Conservation (phyloP, 2,888 invertebrate species). For the Ceriagrion tenellum region DNA sequence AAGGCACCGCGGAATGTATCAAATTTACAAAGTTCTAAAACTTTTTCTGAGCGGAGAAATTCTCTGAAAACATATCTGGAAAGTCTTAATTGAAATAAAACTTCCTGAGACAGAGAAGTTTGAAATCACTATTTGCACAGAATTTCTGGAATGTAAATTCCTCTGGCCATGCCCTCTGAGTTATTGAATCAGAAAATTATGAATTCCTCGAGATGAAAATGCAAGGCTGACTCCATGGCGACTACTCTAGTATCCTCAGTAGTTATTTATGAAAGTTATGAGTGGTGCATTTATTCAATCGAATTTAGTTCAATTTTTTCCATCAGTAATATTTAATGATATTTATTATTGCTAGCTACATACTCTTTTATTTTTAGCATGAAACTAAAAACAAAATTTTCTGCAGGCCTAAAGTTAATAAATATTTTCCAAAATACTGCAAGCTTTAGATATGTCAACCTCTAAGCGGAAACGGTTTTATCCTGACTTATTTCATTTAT, state of each 20-base stretch:
- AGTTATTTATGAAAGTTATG: too few species aligned
- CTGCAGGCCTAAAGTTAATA: too few species aligned
- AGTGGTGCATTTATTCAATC: too few species aligned
- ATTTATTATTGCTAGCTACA: too few species aligned
- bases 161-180: not conserved
- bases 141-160: conserved; percentile 2
- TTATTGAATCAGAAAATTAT: not conserved
- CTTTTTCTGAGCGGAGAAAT: not conserved
- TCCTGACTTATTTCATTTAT: too few species aligned
- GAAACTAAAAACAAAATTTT: too few species aligned
- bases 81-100: conserved; percentile 11
- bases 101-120: conserved; percentile 9
- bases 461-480: too few species aligned
- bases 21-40: not conserved
- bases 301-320: too few species aligned
- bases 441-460: too few species aligned
- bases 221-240: not conserved
- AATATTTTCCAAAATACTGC: too few species aligned
- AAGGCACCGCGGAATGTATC: not conserved
- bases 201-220: not conserved
- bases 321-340: too few species aligned
- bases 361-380: too few species aligned
- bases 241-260: not conserved
- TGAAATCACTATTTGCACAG: not conserved
- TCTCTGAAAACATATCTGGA: not conserved